A percentile compares a stretch with the other conserved stretches of the same genome.
These are phyloP conservation scores for Tipula vernalis DNA, from an alignment of 2,888 invertebrate genomes.

Conservation along the genomic window DNA sequence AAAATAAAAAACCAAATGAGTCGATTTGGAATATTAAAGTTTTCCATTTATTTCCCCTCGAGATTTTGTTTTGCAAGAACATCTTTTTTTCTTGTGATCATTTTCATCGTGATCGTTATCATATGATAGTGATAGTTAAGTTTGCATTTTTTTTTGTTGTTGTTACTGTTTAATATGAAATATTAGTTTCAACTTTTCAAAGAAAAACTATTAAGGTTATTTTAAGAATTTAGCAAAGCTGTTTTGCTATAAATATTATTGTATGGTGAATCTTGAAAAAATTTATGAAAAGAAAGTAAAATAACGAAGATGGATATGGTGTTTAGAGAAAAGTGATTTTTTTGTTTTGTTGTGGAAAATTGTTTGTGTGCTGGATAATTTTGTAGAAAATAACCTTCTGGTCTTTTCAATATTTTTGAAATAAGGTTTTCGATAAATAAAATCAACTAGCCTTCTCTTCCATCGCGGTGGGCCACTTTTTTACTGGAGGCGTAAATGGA, in stretches of 20 bases:
- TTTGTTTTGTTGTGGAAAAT: neutral
- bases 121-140: neutral
- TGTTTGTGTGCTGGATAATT: too few relatives aligned
- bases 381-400: too few relatives aligned
- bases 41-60: neutral
- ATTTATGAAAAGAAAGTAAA: neutral
- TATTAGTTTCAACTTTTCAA: neutral
- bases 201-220: neutral
- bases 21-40: neutral
- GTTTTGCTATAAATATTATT: neutral
- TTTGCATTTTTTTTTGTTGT: neutral
- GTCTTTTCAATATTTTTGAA: too few relatives aligned
- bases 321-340: neutral
- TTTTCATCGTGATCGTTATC: neutral
- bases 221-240: neutral
- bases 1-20: neutral
- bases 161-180: neutral
- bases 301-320: neutral
- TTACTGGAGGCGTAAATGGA: too few relatives aligned
- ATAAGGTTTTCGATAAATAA: too few relatives aligned
- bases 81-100: neutral
- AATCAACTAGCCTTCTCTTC: too few relatives aligned
- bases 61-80: neutral
- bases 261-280: neutral
- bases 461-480: too few relatives aligned